Evolutionary conservation across 2,113 vertebrate genomes (phyloP).

Genomic region (Crocuta crocuta): DNA sequence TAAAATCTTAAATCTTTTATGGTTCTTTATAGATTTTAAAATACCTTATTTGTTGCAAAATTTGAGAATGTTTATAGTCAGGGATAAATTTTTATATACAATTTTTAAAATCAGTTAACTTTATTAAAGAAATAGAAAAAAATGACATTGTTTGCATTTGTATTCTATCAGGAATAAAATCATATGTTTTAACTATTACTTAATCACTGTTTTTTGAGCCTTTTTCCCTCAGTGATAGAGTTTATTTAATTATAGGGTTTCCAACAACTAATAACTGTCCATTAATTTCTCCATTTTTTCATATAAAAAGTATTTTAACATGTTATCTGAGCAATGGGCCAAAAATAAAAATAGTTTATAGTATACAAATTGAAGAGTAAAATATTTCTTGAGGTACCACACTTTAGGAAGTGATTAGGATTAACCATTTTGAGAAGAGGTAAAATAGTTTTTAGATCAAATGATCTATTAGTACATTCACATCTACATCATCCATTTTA

Average conservation of each 20-base stretch:
- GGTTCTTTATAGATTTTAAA: not conserved
- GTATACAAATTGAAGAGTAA: not conserved
- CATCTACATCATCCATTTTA: not conserved
- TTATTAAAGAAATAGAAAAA: not conserved
- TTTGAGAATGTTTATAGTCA: not conserved
- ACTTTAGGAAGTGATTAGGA: not conserved
- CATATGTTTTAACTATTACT: not conserved
- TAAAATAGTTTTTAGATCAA: not conserved
- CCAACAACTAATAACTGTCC: not conserved
- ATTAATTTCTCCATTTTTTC: not conserved
- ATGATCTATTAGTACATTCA: not conserved
- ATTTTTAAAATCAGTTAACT: not conserved
- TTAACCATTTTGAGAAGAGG: not conserved
- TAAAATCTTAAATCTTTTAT: not conserved
- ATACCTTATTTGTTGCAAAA: not conserved
- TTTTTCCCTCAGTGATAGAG: not conserved
- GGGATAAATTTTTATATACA: not conserved
- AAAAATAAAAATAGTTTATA: not conserved
- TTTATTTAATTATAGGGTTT: not conserved
- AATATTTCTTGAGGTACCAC: not conserved
- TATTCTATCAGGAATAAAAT: not conserved
- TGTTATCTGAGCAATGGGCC: not conserved
- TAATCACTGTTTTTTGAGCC: not conserved
- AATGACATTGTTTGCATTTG: not conserved
- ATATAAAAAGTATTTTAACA: not conserved